Base-by-base conservation (phyloP, 2,797 vertebrate species). In the Malurus splendens region DNA sequence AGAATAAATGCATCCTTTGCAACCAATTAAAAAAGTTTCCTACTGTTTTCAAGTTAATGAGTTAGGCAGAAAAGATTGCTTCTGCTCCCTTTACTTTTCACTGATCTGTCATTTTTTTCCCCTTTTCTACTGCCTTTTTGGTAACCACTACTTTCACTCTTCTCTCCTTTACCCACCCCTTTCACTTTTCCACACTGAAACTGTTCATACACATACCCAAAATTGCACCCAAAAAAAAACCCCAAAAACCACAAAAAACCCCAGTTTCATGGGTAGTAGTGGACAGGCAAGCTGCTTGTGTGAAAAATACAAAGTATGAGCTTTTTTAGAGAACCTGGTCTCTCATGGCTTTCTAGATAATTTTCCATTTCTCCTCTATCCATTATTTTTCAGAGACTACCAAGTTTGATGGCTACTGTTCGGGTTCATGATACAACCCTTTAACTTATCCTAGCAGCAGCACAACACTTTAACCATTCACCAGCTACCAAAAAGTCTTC, bases 41-140 rank as follows among this genome's bases (percentile, higher is more conserved):
- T 44, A 60, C 39, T 57, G 56, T 8, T 76, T 64, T 33, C 22
- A 73, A 57, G 13, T 16, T 71, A 81, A 66, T 27, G 32, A 86
- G 27, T 47, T 57, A 39, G 0, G 0, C 52, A 59, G 59, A 17
- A 67, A 79, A 48, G 18, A 25, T 10, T 32, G 6, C 22, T 85
- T 32, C 65, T 76, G 28, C 22, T 78, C 20, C 44, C 25, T 48
- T 76, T 48, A 36, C 22, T 66, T 70, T 56, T 77, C 33, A 47
- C 25, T 12, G 15, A 52, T 19, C 11, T 14, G 10, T 39, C 62
- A 22, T 60, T 77, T 66, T 28, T 17, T n/a, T 48, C 28, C 28
- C 25, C 13, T 62, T 65, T 80, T 44, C 65, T n/a, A 18, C n/a
- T 20, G n/a, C 7, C 2, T 45, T 38, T 48, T 45, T 18, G 8